Base-by-base conservation (phyloP, 1,140 invertebrate species). In the Nixonia krombeini region DNA sequence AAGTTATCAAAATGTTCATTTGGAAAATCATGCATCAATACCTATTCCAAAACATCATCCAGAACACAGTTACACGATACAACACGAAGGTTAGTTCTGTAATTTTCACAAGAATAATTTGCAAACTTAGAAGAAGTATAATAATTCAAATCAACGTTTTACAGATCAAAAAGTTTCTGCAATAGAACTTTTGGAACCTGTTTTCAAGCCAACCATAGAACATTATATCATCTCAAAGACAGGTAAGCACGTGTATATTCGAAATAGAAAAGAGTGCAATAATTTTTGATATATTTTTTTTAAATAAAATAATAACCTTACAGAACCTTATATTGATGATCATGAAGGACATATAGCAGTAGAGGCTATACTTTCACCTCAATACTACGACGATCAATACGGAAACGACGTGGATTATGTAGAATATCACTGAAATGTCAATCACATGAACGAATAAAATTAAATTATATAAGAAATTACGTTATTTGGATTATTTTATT, bases 1-100 rank as follows among this genome's bases (percentile, higher is more conserved):
- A 25, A 80, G 79, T 63, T 82, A 81, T 65, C 79, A 79, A 46
- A 78, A 76, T 16, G 73, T 77, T 10, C 49, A 75, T 12, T 45
- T 76, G 9, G 51, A 80, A 38, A 74, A 72, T 56, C 70, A 73
- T 15, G 61, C 46, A n/a, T 66, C 65, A 13, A 50, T 75, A 12
- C 55, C 70, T 35, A 44, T 78, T 42, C 59, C 73, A 0, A 63
- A 46, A 25, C 42, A 77, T 41, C 68, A 68, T 3, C 57, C 59
- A n/a, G 55, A 66, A 41, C 53, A 68, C 44, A 61, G 18, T 42
- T 42, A 62, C n/a, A 26, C 25, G 46, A 64, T 40, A 7, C 51
- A 71, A 33, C 56, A 77, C 44, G 12, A n/a, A n/a, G n/a, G n/a
- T n/a, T n/a, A n/a, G n/a, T n/a, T n/a, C n/a, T n/a, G n/a, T n/a